Base-by-base conservation (phyloP, 1,140 invertebrate genomes). In the Tigriopus japonicus region DNA sequence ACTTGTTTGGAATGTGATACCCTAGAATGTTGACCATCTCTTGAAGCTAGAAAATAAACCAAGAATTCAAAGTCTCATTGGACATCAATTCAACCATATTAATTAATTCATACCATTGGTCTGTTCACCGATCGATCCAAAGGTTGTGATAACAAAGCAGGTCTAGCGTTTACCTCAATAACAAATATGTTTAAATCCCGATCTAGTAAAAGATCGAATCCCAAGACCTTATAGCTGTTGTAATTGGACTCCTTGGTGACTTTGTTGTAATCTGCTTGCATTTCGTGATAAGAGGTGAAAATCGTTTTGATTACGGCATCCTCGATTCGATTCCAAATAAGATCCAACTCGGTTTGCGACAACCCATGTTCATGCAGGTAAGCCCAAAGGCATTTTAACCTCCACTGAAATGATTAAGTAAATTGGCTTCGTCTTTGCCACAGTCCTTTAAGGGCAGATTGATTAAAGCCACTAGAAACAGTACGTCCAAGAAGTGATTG, bases 171-270 rank as follows among this genome's bases (percentile, higher is more conserved):
- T 3, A 58, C 55, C 17, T 58, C 55, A 40, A 58, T 40, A 5
- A 58, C 17, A 40, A 41, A 41, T 5, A 43, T 15, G 10, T 58
- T 58, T 6, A 58, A 6, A 6, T 58, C 40, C 14, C 41, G 5
- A 19, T 58, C 55, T 14, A 58, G 35, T 24, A 58, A 41, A 6
- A 58, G 35, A 42, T 58, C 55, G 10, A 41, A 40, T 1, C 55
- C 55, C 41, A 58, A n/a, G 17, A 58, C 17, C 40, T 58, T 58
- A 23, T 58, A 58, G 17, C 24, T 41, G 40, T 58, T 58, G 55
- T 58, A 58, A 14, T 15, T 40, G n/a, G 55, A 58, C 10, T 17
- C 35, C 10, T 58, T 42, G 13, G 55, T 42, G 41, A 35, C 42
- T 6, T 12, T 5, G 9, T 42, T 40, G 28, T 41, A 58, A 3